A percentile compares a stretch with the other conserved stretches of the same genome.
phyloP scores from a whole-genome alignment of 2,888 invertebrate species.

The Orthosia gothica region DNA sequence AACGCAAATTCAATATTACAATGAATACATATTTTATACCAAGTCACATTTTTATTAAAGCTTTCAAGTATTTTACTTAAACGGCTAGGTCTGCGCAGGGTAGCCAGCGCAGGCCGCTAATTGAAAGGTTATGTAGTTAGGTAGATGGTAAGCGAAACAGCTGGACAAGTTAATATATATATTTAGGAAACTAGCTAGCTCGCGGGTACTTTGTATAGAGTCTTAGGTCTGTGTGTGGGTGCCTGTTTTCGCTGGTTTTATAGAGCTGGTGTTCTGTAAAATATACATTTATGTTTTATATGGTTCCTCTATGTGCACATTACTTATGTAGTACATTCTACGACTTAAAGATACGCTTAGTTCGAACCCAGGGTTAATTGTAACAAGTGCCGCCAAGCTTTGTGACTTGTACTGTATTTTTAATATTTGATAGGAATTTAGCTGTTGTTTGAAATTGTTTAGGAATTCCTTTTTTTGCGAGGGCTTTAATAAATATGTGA shows the following conservation, averaged over 20 bases:
- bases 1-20: too few species aligned
- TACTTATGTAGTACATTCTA: slow-evolving; percentile 56
- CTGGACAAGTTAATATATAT: too few species aligned
- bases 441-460: slow-evolving; percentile 16
- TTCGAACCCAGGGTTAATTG: slow-evolving; percentile 42
- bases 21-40: too few species aligned
- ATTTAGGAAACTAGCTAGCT: too few species aligned
- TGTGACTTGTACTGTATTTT: slow-evolving; percentile 37
- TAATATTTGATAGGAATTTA: slow-evolving; percentile 26
- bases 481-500: neutral
- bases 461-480: slow-evolving; percentile 1
- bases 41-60: slow-evolving; percentile 25
- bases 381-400: slow-evolving; percentile 12
- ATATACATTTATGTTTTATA: slow-evolving; percentile 7
- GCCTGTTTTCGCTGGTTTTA: neutral
- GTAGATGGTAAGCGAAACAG: too few species aligned
- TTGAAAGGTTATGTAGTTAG: too few species aligned
- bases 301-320: slow-evolving; percentile 35
- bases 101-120: too few species aligned
- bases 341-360: slow-evolving; percentile 59
- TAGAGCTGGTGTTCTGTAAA: slow-evolving; percentile 5
- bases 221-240: too few species aligned
- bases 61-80: slow-evolving; percentile 5
- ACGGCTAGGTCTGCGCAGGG: too few species aligned
- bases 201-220: too few species aligned